Evolutionary conservation across 2,888 invertebrate genomes (phyloP).

Genomic region (Lithophane socia): DNA sequence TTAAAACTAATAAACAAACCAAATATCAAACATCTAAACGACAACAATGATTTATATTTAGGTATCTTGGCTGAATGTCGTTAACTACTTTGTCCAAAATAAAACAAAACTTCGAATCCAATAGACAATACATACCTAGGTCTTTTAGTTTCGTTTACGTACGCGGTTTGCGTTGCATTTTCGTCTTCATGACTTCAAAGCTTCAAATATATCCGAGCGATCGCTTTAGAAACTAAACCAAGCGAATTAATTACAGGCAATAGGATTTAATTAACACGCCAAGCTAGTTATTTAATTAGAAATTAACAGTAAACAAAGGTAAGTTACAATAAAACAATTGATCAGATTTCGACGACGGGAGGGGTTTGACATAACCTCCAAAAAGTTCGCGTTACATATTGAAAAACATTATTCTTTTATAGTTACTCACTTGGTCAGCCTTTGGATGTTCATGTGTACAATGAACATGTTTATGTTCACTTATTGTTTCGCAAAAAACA

Average conservation of each 20-base stretch:
- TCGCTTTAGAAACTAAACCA: conserved; percentile 42
- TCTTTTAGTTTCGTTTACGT: conserved; percentile 1
- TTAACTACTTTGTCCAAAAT: conserved; percentile 31
- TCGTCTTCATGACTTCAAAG: conserved; percentile 10
- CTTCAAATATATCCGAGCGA: background rate
- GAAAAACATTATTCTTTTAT: conserved; percentile 38
- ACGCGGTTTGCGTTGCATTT: background rate
- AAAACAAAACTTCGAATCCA: conserved; percentile 50
- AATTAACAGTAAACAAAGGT: conserved; percentile 37
- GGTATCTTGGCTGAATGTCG: conserved; percentile 31
- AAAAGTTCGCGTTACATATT: conserved; percentile 32
- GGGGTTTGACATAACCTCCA: conserved; percentile 64
- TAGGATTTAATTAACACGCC: conserved; percentile 25
- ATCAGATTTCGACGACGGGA: background rate
- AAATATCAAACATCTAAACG: background rate
- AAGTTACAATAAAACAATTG: conserved; percentile 46
- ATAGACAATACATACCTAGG: conserved; percentile 12
- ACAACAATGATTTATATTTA: background rate
- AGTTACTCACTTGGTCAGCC: conserved; percentile 91
- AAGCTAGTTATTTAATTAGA: conserved; percentile 33
- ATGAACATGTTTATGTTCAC: conserved; percentile 80
- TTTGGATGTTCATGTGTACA: conserved; percentile 93
- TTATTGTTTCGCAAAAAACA: conserved; percentile 73
- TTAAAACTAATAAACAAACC: background rate
- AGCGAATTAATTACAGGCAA: conserved; percentile 11